Evolutionary conservation across 2,888 invertebrate genomes (phyloP).

Genomic region (Abscondita cerata): DNA sequence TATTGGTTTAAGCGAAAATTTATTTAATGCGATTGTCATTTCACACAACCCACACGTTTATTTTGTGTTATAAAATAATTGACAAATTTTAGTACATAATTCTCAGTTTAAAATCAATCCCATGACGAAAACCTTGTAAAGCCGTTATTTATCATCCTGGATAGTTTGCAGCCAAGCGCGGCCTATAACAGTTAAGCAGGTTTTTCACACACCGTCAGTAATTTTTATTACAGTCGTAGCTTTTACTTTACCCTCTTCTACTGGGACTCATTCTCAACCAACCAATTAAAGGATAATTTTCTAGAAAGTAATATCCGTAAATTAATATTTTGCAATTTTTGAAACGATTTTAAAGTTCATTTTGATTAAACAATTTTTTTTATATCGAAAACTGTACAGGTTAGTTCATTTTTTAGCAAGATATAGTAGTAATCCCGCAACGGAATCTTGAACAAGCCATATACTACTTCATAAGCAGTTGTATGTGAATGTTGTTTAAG

Average conservation of each 20-base stretch:
- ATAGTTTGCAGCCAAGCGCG: constrained; percentile 40
- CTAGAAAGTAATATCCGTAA: constrained; percentile 57
- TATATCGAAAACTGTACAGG: not conserved
- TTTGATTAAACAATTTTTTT: constrained; percentile 6
- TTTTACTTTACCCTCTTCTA: constrained; percentile 49
- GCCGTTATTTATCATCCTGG: constrained; percentile 34
- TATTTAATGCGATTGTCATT: too few species aligned
- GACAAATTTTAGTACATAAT: constrained; percentile 10
- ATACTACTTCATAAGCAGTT: not conserved
- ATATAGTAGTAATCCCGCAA: not conserved
- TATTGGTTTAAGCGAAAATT: not conserved
- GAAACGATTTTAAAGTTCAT: constrained; percentile 9
- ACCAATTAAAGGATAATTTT: constrained; percentile 57
- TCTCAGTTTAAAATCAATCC: constrained; percentile 31
- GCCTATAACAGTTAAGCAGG: constrained; percentile 45
- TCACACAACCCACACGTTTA: too few species aligned
- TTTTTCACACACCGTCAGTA: constrained; percentile 49
- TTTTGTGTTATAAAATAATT: too few species aligned
- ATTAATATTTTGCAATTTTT: constrained; percentile 40
- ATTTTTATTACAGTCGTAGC: constrained; percentile 54
- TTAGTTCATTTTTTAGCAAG: not conserved
- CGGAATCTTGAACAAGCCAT: constrained; percentile 9
- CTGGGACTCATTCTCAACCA: constrained; percentile 57
- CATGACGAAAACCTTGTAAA: constrained; percentile 29
- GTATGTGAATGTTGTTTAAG: constrained; percentile 3